Conservation (phyloP, 2,888 invertebrate genomes). For the Copidosoma aretas region DNA sequence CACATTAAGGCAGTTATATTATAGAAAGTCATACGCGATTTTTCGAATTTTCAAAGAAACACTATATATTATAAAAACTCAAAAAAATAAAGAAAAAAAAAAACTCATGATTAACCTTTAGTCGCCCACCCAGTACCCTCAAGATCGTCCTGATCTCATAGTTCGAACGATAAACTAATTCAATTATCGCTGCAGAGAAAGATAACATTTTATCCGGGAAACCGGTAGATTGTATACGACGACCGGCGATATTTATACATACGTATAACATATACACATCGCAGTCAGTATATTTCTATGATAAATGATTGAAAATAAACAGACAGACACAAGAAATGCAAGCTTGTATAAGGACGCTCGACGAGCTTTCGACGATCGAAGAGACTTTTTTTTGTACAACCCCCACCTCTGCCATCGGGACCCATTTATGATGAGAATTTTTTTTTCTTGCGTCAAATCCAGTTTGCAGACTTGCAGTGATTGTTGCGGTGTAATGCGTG, state of each 20-base stretch:
- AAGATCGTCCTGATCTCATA: constrained; percentile 43
- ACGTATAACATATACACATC: no score
- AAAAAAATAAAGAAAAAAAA: neutral
- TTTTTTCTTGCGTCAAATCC: no score
- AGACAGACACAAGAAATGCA: no score
- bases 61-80: constrained; percentile 12
- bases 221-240: constrained; percentile 34
- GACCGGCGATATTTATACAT: constrained; percentile 30
- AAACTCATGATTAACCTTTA: constrained; percentile 26
- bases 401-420: constrained; percentile 33
- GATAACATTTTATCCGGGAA: constrained; percentile 24
- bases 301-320: no score
- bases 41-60: no score
- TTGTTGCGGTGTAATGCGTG: no score
- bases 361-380: constrained; percentile 31
- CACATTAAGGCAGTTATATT: constrained; percentile 11
- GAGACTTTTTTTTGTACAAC: constrained; percentile 31
- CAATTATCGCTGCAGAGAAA: constrained; percentile 22
- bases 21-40: no score
- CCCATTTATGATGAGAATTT: no score
- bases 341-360: constrained; percentile 25
- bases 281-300: constrained; percentile 40
- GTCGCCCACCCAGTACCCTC: constrained; percentile 27
- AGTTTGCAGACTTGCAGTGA: no score
- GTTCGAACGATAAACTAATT: constrained; percentile 34